These are phyloP conservation scores for Littorina saxatilis DNA, from an alignment of 1,140 invertebrate genomes.

Conservation along the genomic window DNA sequence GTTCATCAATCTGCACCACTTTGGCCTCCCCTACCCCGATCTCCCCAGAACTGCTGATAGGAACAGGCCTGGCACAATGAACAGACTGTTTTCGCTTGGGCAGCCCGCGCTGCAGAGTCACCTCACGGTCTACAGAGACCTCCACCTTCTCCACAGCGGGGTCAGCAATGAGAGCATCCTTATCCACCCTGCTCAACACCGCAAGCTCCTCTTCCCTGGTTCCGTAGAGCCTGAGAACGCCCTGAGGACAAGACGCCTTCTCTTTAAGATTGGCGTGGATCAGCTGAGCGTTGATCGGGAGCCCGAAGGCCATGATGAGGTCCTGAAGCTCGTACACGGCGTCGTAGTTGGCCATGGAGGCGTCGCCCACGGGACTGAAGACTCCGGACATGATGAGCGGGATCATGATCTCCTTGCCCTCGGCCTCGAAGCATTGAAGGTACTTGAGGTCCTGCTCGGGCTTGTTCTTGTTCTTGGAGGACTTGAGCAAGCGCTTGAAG, in stretches of 20 bases:
- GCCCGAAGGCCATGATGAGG: constrained; percentile 64
- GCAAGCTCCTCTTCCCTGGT: constrained; percentile 59
- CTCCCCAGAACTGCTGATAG: background rate
- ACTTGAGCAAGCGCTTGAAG: constrained; percentile 64
- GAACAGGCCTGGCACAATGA: background rate
- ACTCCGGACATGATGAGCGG: constrained; percentile 70
- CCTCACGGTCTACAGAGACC: constrained; percentile 59
- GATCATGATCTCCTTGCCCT: constrained; percentile 66
- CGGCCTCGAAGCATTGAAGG: constrained; percentile 66
- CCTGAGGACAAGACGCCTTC: constrained; percentile 43
- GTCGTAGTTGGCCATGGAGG: constrained; percentile 62
- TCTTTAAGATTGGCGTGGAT: constrained; percentile 54
- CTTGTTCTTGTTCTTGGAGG: constrained; percentile 53
- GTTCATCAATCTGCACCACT: background rate
- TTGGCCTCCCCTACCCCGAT: background rate
- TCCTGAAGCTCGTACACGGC: constrained; percentile 71
- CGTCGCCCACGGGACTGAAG: constrained; percentile 70
- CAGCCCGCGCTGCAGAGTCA: constrained; percentile 56
- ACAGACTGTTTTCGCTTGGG: constrained; percentile 36
- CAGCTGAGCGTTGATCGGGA: constrained; percentile 67
- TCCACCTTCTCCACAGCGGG: constrained; percentile 52
- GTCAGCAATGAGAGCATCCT: constrained; percentile 40
- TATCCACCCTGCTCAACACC: constrained; percentile 46
- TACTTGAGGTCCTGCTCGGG: constrained; percentile 70
- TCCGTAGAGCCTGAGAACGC: constrained; percentile 59